A percentile compares a stretch with the other conserved stretches of the same genome.
These are phyloP conservation scores for Phanerotoma sp. DNA, from an alignment of 2,888 invertebrate genomes.

Conservation along the genomic window DNA sequence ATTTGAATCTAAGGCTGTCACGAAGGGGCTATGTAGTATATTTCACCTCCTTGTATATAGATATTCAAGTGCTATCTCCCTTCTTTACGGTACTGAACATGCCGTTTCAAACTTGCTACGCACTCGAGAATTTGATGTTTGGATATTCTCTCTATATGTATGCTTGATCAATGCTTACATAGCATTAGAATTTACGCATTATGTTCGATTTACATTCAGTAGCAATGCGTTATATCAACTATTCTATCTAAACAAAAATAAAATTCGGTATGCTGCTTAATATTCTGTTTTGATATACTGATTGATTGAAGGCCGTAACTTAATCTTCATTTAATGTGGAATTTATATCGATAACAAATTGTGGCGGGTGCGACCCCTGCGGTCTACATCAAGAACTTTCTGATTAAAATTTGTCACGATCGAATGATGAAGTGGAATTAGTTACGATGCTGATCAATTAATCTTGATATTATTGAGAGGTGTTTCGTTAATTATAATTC, in stretches of 20 bases:
- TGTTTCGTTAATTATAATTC: too few relatives aligned
- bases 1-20: conserved; percentile 16
- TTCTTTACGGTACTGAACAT: too few relatives aligned
- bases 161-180: conserved; percentile 12
- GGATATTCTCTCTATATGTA: conserved; percentile 14
- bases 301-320: too few relatives aligned
- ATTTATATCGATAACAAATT: too few relatives aligned
- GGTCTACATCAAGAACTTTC: too few relatives aligned
- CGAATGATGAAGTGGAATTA: too few relatives aligned
- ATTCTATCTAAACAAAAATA: conserved; percentile 22
- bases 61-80: neutral
- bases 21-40: conserved; percentile 10
- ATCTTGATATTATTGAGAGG: too few relatives aligned
- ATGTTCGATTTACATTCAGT: conserved; percentile 3
- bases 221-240: conserved; percentile 10
- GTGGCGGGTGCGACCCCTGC: too few relatives aligned
- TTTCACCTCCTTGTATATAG: neutral
- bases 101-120: too few relatives aligned
- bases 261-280: neutral
- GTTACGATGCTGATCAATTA: too few relatives aligned
- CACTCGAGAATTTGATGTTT: conserved; percentile 10
- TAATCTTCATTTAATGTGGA: too few relatives aligned
- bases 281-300: neutral
- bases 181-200: conserved; percentile 16
- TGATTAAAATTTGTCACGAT: too few relatives aligned